A percentile compares a stretch with the other conserved stretches of the same genome.
phyloP scores from a whole-genome alignment of 2,113 vertebrate genomes.

The Haplotaxodon microlepis region DNA sequence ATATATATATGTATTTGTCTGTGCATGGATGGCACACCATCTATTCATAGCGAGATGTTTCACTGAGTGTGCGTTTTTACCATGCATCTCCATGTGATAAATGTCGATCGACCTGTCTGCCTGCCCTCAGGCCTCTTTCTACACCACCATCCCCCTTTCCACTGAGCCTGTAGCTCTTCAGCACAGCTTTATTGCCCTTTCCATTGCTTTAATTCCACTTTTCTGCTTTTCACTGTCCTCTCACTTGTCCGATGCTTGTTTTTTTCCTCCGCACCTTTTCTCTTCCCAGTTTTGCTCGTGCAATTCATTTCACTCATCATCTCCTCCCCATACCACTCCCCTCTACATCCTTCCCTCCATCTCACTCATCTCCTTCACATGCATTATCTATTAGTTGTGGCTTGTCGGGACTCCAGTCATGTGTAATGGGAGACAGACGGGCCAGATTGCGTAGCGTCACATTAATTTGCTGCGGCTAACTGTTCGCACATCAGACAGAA shows the following conservation, averaged over 20 bases:
- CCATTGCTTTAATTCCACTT: neutral
- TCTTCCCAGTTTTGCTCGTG: neutral
- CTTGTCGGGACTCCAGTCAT: slow-evolving; percentile 49
- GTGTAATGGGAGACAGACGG: slow-evolving; percentile 63
- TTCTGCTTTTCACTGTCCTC: neutral
- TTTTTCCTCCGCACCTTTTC: neutral
- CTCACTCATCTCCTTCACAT: neutral
- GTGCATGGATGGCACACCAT: neutral
- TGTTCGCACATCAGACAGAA: slow-evolving; percentile 38
- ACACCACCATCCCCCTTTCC: neutral
- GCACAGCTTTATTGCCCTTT: slow-evolving; percentile 28
- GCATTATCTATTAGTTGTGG: slow-evolving; percentile 61
- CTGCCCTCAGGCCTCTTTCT: slow-evolving; percentile 19
- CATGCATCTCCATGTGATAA: neutral
- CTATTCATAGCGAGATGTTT: neutral
- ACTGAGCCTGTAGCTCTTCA: slow-evolving; percentile 4
- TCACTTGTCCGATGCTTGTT: neutral
- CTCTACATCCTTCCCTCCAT: neutral
- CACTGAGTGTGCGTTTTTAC: neutral
- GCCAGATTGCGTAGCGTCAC: slow-evolving; percentile 43
- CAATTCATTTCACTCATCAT: slow-evolving; percentile 23
- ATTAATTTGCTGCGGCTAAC: slow-evolving; percentile 64
- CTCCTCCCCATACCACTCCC: neutral
- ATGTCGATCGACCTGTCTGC: slow-evolving; percentile 7
- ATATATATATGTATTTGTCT: neutral